These are phyloP conservation scores for Nymphalis polychloros DNA, from an alignment of 2,888 invertebrate species.

Conservation along the genomic window DNA sequence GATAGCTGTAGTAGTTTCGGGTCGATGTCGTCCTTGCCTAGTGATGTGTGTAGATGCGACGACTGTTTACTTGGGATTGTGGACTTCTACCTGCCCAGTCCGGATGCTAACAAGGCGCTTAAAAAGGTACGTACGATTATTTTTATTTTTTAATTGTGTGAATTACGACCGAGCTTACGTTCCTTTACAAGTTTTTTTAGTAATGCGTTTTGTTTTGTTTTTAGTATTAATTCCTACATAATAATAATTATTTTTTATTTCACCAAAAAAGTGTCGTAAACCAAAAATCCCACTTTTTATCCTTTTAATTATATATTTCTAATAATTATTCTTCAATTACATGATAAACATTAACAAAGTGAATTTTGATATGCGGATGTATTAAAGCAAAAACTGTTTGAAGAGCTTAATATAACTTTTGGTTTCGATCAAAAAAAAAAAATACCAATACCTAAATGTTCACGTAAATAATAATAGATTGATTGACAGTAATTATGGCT, in stretches of 20 bases:
- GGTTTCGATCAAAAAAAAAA: not conserved
- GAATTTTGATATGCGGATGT: not conserved
- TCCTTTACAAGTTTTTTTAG: not conserved
- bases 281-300: too few relatives aligned
- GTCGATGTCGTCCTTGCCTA: slow-evolving; percentile 85
- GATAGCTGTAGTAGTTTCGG: slow-evolving; percentile 88
- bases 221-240: not conserved
- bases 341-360: not conserved
- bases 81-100: slow-evolving; percentile 85
- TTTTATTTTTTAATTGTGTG: too few relatives aligned
- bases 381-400: not conserved
- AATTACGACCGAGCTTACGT: not conserved
- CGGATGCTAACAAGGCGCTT: slow-evolving; percentile 76
- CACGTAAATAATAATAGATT: slow-evolving; percentile 23
- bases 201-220: not conserved
- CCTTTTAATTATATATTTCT: too few relatives aligned
- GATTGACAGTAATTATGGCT: slow-evolving; percentile 21
- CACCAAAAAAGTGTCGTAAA: too few relatives aligned
- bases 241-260: not conserved
- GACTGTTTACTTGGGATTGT: slow-evolving; percentile 92
- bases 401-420: not conserved
- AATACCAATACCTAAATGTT: not conserved
- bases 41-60: slow-evolving; percentile 91
- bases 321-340: too few relatives aligned
- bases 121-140: slow-evolving; percentile 82